Conservation (phyloP, 2,113 vertebrate species). For the Syngnathus scovelli region DNA sequence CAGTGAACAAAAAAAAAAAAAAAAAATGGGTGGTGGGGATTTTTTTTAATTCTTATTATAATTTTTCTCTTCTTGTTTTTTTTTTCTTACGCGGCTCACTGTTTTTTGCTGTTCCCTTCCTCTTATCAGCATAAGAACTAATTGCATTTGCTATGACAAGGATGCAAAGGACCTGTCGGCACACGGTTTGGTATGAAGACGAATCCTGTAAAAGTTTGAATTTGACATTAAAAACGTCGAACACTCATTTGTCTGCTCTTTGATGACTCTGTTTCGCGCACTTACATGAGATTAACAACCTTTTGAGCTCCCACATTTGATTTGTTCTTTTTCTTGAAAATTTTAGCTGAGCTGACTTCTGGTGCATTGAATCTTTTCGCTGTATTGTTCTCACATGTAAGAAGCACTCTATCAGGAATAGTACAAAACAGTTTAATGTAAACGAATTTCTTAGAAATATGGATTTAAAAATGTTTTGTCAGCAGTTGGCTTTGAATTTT, state of each 20-base stretch:
- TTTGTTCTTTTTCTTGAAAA: too few species aligned
- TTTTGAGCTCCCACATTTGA: background rate
- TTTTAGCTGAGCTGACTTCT: too few species aligned
- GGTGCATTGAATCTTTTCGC: too few species aligned
- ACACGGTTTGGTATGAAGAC: constrained; percentile 70
- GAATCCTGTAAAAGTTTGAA: constrained; percentile 74
- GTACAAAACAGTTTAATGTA: too few species aligned
- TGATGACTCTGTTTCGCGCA: background rate
- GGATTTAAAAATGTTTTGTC: too few species aligned
- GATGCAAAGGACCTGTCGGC: constrained; percentile 48
- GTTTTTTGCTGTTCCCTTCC: constrained; percentile 51
- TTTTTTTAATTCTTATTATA: constrained; percentile 40
- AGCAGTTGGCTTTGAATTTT: too few species aligned
- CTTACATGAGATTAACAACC: background rate
- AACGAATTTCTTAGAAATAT: too few species aligned
- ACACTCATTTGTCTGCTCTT: constrained; percentile 36
- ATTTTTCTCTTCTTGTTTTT: constrained; percentile 45
- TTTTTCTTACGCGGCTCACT: constrained; percentile 50
- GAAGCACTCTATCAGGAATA: too few species aligned
- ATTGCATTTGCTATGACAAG: constrained; percentile 71
- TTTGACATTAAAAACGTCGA: constrained; percentile 77
- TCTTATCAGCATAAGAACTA: constrained; percentile 65
- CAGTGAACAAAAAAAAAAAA: constrained; percentile 54
- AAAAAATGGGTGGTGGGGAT: background rate
- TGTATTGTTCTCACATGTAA: too few species aligned